phyloP scores from a whole-genome alignment of 2,888 invertebrate species.

The Erebia aethiops region DNA sequence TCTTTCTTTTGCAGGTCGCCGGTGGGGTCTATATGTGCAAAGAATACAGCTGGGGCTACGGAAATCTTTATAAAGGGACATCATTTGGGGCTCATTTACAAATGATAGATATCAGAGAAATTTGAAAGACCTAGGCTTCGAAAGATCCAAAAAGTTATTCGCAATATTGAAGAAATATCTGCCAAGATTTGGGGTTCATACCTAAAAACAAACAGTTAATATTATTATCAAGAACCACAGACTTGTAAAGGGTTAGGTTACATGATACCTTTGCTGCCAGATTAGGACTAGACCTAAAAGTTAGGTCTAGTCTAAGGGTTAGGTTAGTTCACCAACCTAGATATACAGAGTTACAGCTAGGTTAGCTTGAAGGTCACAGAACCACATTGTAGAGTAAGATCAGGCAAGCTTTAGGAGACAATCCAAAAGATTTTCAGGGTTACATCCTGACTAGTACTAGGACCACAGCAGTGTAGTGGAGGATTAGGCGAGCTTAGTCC shows the following conservation, averaged over 20 bases:
- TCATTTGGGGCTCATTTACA: conserved; percentile 1
- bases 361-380: background rate
- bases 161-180: background rate
- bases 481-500: background rate
- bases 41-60: background rate
- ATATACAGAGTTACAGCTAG: background rate
- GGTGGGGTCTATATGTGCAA: conserved; percentile 27
- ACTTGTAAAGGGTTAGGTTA: background rate
- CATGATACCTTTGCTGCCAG: no score
- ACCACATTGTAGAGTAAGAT: no score
- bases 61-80: background rate
- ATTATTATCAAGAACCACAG: background rate
- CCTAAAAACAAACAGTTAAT: background rate
- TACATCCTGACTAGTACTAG: background rate
- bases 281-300: no score
- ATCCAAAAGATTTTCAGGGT: no score
- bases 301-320: no score
- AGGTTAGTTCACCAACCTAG: no score
- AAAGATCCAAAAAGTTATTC: background rate
- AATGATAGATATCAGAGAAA: background rate
- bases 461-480: background rate
- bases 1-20: conserved; percentile 66
- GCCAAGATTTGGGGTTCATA: background rate
- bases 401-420: no score
- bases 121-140: background rate